phyloP scores from a whole-genome alignment of 2,797 vertebrate genomes.

The Paratrypauchen microcephalus region DNA sequence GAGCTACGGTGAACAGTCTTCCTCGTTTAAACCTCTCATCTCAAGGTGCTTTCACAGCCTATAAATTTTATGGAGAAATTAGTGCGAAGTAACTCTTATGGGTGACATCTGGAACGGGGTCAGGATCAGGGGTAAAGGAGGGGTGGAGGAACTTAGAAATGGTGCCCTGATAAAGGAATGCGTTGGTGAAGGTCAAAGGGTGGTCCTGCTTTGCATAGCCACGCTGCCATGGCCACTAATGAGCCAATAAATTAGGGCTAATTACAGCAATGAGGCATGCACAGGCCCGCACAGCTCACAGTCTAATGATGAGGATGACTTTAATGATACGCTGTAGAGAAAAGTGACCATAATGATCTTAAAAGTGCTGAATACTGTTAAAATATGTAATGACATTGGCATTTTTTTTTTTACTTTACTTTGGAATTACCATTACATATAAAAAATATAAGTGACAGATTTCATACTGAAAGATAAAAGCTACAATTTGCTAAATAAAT shows the following conservation, averaged over 20 bases:
- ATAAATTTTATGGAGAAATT: conserved; percentile 75
- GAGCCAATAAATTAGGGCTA: conserved; percentile 39
- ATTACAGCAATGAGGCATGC: conserved; percentile 19
- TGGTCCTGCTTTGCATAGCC: conserved; percentile 52
- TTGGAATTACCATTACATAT: background rate
- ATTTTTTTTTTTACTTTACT: background rate
- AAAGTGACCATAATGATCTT: background rate
- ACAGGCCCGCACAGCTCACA: background rate
- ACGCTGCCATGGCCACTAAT: conserved; percentile 40
- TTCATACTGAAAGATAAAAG: background rate
- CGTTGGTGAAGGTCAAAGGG: conserved; percentile 44
- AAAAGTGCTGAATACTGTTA: background rate
- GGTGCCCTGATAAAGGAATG: conserved; percentile 54
- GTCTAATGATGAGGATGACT: background rate
- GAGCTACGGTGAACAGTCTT: background rate
- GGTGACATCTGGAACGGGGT: conserved; percentile 69
- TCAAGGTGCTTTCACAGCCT: conserved; percentile 70
- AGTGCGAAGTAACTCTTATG: conserved; percentile 69
- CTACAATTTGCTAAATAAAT: no score
- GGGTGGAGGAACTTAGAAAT: conserved; percentile 36
- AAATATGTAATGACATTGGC: background rate
- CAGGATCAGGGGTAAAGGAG: conserved; percentile 24
- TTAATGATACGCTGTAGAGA: background rate
- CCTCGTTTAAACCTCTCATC: conserved; percentile 26
- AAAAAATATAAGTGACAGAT: background rate